Conservation (phyloP, 2,113 vertebrate genomes). For the Colossoma macropomum region DNA sequence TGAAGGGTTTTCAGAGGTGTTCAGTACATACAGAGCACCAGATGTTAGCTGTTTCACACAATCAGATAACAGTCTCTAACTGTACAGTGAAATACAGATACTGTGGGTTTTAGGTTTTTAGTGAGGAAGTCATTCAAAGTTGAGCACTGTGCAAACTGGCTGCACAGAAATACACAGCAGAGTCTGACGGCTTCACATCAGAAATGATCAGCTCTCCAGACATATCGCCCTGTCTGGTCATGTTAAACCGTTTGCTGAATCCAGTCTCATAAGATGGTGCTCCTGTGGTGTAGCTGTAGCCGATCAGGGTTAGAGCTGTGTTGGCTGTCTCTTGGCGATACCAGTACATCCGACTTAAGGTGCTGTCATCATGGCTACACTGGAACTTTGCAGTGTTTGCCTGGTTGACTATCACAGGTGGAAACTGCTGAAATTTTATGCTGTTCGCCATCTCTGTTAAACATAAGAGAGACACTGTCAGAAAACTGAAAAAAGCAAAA, state of each 20-base stretch:
- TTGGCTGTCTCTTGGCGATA: too few relatives aligned
- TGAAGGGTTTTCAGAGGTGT: too few relatives aligned
- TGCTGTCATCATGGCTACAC: too few relatives aligned
- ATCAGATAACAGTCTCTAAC: too few relatives aligned
- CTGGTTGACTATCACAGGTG: conserved; percentile 31
- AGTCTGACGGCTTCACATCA: neutral
- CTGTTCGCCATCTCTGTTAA: neutral
- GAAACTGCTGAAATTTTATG: conserved; percentile 12
- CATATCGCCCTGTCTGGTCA: neutral
- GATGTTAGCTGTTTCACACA: too few relatives aligned
- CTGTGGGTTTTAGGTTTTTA: too few relatives aligned
- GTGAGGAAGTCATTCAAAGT: too few relatives aligned
- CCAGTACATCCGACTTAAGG: too few relatives aligned
- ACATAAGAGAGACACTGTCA: neutral
- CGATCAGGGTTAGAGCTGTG: too few relatives aligned
- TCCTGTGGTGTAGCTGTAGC: neutral
- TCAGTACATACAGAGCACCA: too few relatives aligned
- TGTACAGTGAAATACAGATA: too few relatives aligned
- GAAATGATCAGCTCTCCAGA: neutral
- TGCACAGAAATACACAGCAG: conserved; percentile 2
- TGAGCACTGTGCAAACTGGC: conserved; percentile 2
- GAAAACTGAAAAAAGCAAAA: too few relatives aligned
- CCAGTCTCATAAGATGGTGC: neutral
- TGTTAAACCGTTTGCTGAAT: neutral
- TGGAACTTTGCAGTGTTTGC: neutral